Percentiles rank a stretch among this genome's conserved stretches.
Conservation (phyloP, 1,140 invertebrate genomes). For the Parasteatoda tepidariorum region DNA sequence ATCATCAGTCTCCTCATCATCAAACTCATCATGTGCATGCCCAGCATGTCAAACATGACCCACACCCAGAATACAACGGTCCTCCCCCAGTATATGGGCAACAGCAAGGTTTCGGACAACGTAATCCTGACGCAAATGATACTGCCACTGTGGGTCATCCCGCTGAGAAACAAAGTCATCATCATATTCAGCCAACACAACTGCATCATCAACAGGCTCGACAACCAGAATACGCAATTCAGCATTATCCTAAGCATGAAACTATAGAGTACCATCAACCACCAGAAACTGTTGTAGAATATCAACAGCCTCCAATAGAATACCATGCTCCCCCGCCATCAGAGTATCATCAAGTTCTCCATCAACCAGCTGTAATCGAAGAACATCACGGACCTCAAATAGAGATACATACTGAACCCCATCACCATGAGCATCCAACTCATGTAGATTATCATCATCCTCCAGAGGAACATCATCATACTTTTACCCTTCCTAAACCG, state of each 20-base stretch:
- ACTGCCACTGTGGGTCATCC: slow-evolving; percentile 35
- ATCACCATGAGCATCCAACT: slow-evolving; percentile 15
- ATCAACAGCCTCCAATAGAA: slow-evolving; percentile 10
- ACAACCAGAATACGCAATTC: neutral
- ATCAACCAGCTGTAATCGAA: slow-evolving; percentile 9
- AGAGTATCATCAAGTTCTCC: slow-evolving; percentile 19
- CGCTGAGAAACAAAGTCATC: neutral
- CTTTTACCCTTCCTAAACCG: neutral
- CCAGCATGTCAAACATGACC: neutral
- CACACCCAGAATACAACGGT: slow-evolving; percentile 14
- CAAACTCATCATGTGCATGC: neutral
- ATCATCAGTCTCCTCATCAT: neutral
- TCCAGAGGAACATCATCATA: slow-evolving; percentile 11
- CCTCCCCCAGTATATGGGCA: slow-evolving; percentile 31
- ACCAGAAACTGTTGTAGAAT: slow-evolving; percentile 34
- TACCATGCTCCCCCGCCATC: neutral
- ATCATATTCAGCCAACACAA: neutral
- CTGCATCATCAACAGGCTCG: slow-evolving; percentile 14
- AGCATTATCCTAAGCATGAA: neutral
- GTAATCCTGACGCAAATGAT: slow-evolving; percentile 19
- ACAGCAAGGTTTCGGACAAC: slow-evolving; percentile 45
- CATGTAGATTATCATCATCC: slow-evolving; percentile 13
- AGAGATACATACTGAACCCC: slow-evolving; percentile 6
- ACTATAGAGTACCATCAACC: slow-evolving; percentile 37
- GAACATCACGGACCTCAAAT: slow-evolving; percentile 22